Evolutionary conservation across 2,113 vertebrate species (phyloP).

Genomic region (Solea solea): DNA sequence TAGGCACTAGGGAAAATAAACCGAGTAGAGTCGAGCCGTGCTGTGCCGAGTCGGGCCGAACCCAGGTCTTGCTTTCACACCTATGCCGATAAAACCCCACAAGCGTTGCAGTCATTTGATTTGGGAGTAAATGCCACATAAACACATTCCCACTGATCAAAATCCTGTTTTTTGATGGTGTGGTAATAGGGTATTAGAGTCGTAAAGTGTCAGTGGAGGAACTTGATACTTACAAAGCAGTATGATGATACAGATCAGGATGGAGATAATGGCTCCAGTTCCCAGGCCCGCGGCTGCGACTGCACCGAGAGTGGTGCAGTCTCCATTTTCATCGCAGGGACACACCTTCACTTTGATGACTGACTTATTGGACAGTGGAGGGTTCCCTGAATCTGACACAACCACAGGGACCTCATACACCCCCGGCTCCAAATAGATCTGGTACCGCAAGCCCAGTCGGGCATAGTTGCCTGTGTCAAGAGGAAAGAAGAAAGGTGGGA

Average conservation of each 20-base stretch:
- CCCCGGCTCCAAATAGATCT: constrained; percentile 90
- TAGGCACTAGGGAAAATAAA: too few species aligned
- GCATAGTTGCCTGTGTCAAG: constrained; percentile 87
- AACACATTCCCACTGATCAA: too few species aligned
- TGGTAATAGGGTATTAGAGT: neutral
- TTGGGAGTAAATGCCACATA: too few species aligned
- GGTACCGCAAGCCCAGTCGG: constrained; percentile 89
- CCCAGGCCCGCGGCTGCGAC: constrained; percentile 92
- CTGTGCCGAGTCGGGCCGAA: too few species aligned
- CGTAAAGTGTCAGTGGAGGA: neutral
- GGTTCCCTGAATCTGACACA: constrained; percentile 95
- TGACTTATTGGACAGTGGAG: constrained; percentile 91
- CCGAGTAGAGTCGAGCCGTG: too few species aligned
- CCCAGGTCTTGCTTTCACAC: too few species aligned
- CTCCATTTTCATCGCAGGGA: constrained; percentile 91
- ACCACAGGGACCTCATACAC: constrained; percentile 92
- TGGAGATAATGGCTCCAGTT: constrained; percentile 94
- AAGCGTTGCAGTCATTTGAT: too few species aligned
- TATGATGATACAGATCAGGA: constrained; percentile 94
- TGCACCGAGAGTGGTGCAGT: constrained; percentile 91
- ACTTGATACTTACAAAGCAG: constrained; percentile 87
- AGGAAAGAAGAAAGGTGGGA: neutral
- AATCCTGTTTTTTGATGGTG: too few species aligned
- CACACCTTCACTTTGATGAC: constrained; percentile 97
- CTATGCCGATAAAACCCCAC: too few species aligned